Percentiles rank a stretch among this genome's conserved stretches.
Evolutionary conservation across 2,797 vertebrate species (phyloP).

Genomic region (Gephyroberyx darwinii): DNA sequence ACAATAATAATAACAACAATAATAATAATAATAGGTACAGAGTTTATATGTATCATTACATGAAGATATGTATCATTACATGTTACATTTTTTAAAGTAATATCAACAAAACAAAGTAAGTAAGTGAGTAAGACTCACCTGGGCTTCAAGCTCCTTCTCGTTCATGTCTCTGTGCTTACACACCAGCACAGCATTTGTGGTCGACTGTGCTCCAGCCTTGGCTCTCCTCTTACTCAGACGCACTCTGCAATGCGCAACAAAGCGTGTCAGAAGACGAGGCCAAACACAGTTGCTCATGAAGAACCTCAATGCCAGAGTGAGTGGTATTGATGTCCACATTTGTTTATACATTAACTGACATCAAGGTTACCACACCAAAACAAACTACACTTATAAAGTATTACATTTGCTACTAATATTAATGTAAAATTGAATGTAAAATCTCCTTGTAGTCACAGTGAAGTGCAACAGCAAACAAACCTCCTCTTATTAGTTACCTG

Average conservation of each 20-base stretch:
- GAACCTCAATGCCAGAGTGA: no score
- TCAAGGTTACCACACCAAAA: background rate
- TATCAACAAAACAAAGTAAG: background rate
- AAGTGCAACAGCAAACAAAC: background rate
- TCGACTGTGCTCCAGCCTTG: conserved; percentile 93
- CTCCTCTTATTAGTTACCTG: conserved; percentile 74
- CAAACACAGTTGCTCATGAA: background rate
- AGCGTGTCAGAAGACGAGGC: conserved; percentile 15
- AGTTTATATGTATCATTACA: background rate
- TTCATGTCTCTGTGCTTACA: conserved; percentile 98
- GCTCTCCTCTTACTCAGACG: conserved; percentile 95
- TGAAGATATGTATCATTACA: background rate
- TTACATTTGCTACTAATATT: background rate
- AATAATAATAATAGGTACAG: background rate
- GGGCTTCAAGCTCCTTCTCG: conserved; percentile 95
- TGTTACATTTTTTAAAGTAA: background rate
- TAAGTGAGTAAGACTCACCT: conserved; percentile 82
- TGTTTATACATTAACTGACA: background rate
- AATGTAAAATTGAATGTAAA: background rate
- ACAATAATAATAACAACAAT: no score
- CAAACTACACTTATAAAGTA: background rate
- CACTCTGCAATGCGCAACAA: conserved; percentile 80
- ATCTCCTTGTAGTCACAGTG: background rate
- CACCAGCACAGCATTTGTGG: conserved; percentile 94
- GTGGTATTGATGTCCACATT: background rate